These are phyloP conservation scores for Channa argus DNA, from an alignment of 2,113 vertebrate species.

Conservation along the genomic window DNA sequence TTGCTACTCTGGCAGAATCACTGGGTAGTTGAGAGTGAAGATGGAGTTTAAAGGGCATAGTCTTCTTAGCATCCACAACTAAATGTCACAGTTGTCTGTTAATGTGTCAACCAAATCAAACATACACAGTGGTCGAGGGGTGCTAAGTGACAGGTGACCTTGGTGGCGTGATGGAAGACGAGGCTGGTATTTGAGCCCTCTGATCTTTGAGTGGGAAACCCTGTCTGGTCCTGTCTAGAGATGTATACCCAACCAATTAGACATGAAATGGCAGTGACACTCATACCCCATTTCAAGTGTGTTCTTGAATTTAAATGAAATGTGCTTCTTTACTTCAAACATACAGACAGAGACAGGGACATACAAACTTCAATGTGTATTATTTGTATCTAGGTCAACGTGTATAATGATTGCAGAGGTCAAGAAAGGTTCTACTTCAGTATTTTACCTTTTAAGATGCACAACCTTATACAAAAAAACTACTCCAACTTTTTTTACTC, in stretches of 20 bases:
- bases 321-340: constrained; percentile 45
- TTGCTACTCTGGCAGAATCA: constrained; percentile 59
- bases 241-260: constrained; percentile 75
- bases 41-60: constrained; percentile 80
- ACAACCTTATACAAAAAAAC: constrained; percentile 17
- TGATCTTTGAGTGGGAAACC: constrained; percentile 77
- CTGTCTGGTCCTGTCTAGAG: constrained; percentile 72
- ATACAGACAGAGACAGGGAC: constrained; percentile 39
- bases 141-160: constrained; percentile 82
- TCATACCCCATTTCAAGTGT: constrained; percentile 65
- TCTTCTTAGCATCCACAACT: constrained; percentile 73
- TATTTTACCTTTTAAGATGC: constrained; percentile 30
- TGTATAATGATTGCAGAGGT: constrained; percentile 53
- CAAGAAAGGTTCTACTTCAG: constrained; percentile 29
- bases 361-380: constrained; percentile 27
- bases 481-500: neutral
- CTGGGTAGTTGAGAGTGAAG: constrained; percentile 51
- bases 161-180: constrained; percentile 80
- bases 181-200: constrained; percentile 72
- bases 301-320: constrained; percentile 79
- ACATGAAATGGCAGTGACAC: constrained; percentile 78
- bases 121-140: constrained; percentile 75
- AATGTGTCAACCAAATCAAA: constrained; percentile 83
- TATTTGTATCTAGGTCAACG: constrained; percentile 50
- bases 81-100: constrained; percentile 85